Percentiles rank a stretch among this genome's conserved stretches.
Evolutionary conservation across 2,888 invertebrate species (phyloP).

Genomic region (Pimpla rufipes): DNA sequence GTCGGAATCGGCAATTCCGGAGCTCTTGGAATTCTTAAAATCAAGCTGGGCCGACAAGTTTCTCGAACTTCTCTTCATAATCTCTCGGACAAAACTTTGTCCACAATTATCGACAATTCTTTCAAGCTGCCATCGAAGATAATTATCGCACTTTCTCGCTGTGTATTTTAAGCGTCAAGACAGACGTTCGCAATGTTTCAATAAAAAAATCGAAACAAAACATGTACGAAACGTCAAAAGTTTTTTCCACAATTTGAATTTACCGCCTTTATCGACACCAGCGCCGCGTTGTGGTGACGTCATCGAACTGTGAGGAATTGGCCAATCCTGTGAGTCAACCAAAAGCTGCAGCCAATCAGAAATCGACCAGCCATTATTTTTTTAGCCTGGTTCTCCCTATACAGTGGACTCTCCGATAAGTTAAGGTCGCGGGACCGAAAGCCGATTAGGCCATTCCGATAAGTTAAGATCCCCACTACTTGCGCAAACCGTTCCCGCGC

Average conservation of each 20-base stretch:
- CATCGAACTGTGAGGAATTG: background rate
- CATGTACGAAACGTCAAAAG: background rate
- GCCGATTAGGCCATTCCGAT: too few relatives aligned
- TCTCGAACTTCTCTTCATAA: slow-evolving; percentile 6
- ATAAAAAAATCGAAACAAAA: background rate
- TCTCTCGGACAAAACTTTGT: background rate
- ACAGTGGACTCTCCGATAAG: too few relatives aligned
- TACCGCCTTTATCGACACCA: background rate
- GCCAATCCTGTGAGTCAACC: too few relatives aligned
- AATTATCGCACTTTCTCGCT: background rate
- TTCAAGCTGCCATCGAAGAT: background rate
- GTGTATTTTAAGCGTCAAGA: background rate
- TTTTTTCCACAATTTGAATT: background rate
- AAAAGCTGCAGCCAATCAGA: too few relatives aligned
- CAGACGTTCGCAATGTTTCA: background rate
- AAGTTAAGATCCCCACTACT: too few relatives aligned
- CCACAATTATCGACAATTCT: background rate
- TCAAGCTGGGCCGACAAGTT: background rate
- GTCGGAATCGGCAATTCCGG: background rate
- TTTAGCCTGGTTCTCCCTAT: too few relatives aligned
- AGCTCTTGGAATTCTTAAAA: background rate
- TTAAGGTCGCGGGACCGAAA: too few relatives aligned
- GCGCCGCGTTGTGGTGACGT: background rate
- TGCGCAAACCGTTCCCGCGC: too few relatives aligned
- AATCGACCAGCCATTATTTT: too few relatives aligned